Evolutionary conservation across 2,888 invertebrate genomes (phyloP).

Genomic region (Lordiphosa andalusiaca): DNA sequence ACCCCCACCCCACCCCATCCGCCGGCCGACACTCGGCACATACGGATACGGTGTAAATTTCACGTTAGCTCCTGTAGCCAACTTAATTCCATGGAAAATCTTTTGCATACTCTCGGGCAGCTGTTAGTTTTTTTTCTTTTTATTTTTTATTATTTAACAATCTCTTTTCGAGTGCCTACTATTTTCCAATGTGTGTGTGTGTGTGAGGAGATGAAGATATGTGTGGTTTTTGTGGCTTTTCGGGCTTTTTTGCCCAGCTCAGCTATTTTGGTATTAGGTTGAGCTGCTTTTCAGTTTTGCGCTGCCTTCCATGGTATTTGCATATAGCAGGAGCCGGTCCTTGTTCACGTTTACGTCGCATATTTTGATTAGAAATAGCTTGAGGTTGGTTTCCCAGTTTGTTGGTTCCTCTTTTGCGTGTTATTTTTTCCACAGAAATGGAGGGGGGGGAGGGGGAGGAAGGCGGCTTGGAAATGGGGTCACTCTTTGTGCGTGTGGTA

Average conservation of each 20-base stretch:
- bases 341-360: slow-evolving; percentile 29
- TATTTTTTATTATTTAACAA: slow-evolving; percentile 7
- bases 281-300: slow-evolving; percentile 48
- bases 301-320: slow-evolving; percentile 48
- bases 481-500: slow-evolving; percentile 3
- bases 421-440: slow-evolving; percentile 14
- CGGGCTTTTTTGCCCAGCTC: slow-evolving; percentile 28
- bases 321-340: slow-evolving; percentile 12
- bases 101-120: slow-evolving; percentile 52
- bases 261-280: slow-evolving; percentile 62
- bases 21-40: not conserved
- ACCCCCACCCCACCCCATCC: not conserved
- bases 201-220: slow-evolving; percentile 42
- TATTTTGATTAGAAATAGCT: slow-evolving; percentile 60
- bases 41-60: slow-evolving; percentile 47
- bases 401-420: slow-evolving; percentile 9
- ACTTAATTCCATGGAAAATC: slow-evolving; percentile 40
- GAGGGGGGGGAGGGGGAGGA: not conserved
- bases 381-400: slow-evolving; percentile 26
- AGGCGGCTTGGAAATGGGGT: not conserved
- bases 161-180: slow-evolving; percentile 3
- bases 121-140: slow-evolving; percentile 19
- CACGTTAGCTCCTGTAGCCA: slow-evolving; percentile 47
- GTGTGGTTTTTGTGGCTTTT: slow-evolving; percentile 50
- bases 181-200: slow-evolving; percentile 10